A percentile compares a stretch with the other conserved stretches of the same genome.
Evolutionary conservation across 2,113 vertebrate genomes (phyloP).

Genomic region (Porphyrio hochstetteri): DNA sequence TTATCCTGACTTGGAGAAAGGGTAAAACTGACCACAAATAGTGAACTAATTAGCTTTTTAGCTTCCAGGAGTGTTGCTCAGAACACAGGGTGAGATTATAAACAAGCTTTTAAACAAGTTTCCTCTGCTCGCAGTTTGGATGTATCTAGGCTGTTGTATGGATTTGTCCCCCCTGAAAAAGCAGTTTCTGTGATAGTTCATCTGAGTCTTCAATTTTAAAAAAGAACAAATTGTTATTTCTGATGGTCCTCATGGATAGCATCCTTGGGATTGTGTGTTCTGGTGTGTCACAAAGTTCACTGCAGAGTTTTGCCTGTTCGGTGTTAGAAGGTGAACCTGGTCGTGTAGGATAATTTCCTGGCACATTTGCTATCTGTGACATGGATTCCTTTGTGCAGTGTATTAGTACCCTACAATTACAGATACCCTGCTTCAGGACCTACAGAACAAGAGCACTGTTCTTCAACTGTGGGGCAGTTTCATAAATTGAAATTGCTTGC

Average conservation of each 20-base stretch:
- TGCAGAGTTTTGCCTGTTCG: not conserved
- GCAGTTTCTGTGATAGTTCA: not conserved
- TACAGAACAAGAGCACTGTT: not conserved
- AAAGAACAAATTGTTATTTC: not conserved
- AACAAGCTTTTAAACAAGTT: not conserved
- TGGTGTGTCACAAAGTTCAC: not conserved
- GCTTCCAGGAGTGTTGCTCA: not conserved
- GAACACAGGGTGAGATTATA: not conserved
- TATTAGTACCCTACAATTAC: not conserved
- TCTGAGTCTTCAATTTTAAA: not conserved
- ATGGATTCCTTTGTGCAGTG: not conserved
- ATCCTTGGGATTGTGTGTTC: not conserved
- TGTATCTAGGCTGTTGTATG: not conserved
- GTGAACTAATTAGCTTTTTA: not conserved
- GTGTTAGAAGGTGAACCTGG: not conserved
- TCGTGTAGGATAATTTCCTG: not conserved
- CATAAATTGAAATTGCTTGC: not conserved
- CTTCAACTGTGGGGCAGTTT: not conserved
- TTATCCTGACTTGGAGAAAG: not conserved
- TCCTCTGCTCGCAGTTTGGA: not conserved
- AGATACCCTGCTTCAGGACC: not conserved
- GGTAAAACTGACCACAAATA: not conserved
- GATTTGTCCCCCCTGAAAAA: rapidly evolving
- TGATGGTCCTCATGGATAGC: not conserved
- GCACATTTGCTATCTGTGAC: not conserved